These are phyloP conservation scores for Gymnosoma rotundatum DNA, from an alignment of 2,888 invertebrate species.

Conservation along the genomic window DNA sequence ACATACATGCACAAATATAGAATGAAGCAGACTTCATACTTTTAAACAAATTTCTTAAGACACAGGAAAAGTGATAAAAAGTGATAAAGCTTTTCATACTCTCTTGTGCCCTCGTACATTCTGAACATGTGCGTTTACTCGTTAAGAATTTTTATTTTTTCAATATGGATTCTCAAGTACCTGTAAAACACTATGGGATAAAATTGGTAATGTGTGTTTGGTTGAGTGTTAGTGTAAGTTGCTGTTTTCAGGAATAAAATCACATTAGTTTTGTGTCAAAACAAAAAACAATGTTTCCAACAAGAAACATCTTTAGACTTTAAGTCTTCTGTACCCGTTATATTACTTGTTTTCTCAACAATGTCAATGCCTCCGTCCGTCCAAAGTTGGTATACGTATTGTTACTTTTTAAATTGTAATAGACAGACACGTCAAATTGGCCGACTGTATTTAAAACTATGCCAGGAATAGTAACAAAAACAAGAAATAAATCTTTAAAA, in stretches of 20 bases:
- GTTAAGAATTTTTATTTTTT: conserved; percentile 35
- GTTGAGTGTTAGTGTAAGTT: neutral
- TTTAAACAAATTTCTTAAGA: conserved; percentile 36
- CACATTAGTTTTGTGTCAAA: neutral
- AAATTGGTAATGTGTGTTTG: neutral
- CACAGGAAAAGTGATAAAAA: conserved; percentile 2
- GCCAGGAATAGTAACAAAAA: no score
- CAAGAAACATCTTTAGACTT: neutral
- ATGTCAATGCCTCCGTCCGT: no score
- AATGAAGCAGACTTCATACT: conserved; percentile 5
- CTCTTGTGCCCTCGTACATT: conserved; percentile 3
- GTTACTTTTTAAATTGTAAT: no score
- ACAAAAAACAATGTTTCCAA: conserved; percentile 41
- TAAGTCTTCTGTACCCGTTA: no score
- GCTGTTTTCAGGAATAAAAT: conserved; percentile 8
- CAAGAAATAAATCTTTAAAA: no score
- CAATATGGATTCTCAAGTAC: neutral
- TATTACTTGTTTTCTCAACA: no score
- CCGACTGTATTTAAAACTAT: no score
- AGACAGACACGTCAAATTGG: no score
- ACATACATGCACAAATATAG: neutral
- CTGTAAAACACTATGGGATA: neutral
- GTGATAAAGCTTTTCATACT: conserved; percentile 42
- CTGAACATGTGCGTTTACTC: conserved; percentile 6
- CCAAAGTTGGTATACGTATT: no score